Evolutionary conservation across 2,797 vertebrate genomes (phyloP).

Genomic region (Bufotes viridis): DNA sequence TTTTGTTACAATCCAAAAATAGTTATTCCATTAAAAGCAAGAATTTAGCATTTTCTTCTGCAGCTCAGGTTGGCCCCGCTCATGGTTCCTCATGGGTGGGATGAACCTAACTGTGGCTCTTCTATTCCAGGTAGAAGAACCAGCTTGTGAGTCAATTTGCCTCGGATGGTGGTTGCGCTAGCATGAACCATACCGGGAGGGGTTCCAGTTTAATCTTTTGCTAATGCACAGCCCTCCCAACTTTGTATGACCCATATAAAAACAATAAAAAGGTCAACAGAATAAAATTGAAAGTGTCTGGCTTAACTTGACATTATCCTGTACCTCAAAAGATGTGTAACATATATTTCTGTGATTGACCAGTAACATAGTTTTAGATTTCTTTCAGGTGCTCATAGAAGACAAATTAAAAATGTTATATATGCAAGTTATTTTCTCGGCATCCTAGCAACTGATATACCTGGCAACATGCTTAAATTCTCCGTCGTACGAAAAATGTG

Average conservation of each 20-base stretch:
- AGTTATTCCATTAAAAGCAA: not conserved
- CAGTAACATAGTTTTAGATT: not conserved
- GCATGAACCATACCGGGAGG: not conserved
- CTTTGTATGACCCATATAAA: not conserved
- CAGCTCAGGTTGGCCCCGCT: too few relatives aligned
- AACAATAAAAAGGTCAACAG: not conserved
- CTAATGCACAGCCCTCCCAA: not conserved
- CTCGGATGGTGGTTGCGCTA: not conserved
- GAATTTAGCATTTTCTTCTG: not conserved
- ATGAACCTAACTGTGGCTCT: not conserved
- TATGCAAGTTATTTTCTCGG: conserved; percentile 17
- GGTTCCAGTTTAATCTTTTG: not conserved
- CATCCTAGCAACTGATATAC: conserved; percentile 4
- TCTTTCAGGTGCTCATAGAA: not conserved
- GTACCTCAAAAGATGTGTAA: not conserved
- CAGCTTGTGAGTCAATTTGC: not conserved
- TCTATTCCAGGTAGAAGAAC: not conserved
- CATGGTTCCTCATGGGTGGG: not conserved
- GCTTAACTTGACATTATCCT: conserved; percentile 13
- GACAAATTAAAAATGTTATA: not conserved
- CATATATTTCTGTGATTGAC: not conserved
- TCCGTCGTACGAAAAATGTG: not conserved
- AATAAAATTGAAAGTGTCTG: not conserved
- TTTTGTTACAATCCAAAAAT: not conserved
- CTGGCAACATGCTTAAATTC: conserved; percentile 12